Percentiles rank a stretch among this genome's conserved stretches.
Conservation (phyloP, 2,113 vertebrate genomes). For the Chaetops frenatus region DNA sequence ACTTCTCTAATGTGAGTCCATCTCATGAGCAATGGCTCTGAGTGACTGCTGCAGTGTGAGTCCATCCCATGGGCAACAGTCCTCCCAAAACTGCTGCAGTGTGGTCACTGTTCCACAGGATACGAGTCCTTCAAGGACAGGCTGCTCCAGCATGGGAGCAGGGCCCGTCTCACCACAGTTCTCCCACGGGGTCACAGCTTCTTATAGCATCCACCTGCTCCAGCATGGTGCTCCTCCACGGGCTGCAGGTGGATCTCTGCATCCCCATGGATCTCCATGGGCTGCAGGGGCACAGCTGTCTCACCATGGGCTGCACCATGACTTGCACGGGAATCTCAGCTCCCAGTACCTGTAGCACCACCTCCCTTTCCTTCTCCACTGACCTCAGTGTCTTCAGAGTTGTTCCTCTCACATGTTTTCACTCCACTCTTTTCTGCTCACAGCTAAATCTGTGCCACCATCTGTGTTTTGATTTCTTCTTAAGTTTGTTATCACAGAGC, state of each 20-base stretch:
- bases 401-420: background rate
- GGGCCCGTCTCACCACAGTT: background rate
- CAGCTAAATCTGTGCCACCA: background rate
- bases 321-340: background rate
- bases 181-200: rapidly evolving
- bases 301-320: background rate
- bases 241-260: background rate
- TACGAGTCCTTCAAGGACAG: background rate
- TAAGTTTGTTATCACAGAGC: background rate
- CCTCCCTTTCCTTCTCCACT: background rate
- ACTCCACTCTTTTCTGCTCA: background rate
- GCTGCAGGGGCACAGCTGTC: background rate
- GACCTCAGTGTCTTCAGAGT: background rate
- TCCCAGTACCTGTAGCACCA: rapidly evolving
- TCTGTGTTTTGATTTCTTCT: background rate
- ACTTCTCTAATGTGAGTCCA: background rate
- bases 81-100: background rate
- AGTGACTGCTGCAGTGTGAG: background rate
- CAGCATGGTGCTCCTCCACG: rapidly evolving
- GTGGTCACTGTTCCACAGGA: rapidly evolving
- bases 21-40: rapidly evolving
- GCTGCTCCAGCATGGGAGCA: background rate
- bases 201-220: background rate
- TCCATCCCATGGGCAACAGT: rapidly evolving
- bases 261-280: no score